Percentiles rank a stretch among this genome's conserved stretches.
Conservation (phyloP, 92 coral and sea anemone species). For the Blastomussa wellsi region DNA sequence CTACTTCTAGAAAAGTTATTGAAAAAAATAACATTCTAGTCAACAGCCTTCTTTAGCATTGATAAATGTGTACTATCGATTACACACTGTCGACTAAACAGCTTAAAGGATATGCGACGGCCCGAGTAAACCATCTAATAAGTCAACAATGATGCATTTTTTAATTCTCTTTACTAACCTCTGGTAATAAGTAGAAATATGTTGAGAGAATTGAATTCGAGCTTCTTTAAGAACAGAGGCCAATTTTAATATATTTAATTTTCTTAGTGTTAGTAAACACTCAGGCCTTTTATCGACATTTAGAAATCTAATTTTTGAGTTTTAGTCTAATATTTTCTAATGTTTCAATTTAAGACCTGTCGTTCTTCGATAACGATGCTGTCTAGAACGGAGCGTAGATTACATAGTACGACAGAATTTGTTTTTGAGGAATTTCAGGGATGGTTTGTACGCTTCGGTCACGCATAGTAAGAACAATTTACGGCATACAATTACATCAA, state of each 20-base stretch:
- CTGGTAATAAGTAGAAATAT: neutral
- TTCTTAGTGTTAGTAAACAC: neutral
- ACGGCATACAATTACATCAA: conserved; percentile 4
- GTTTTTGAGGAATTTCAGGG: conserved; percentile 7
- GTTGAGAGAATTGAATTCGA: neutral
- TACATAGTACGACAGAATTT: neutral
- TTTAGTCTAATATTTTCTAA: neutral
- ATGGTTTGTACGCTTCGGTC: neutral
- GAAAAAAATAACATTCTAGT: neutral
- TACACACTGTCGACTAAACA: neutral
- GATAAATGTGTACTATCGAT: neutral
- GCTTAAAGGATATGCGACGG: conserved; percentile 19
- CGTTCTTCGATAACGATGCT: neutral
- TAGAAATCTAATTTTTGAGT: neutral
- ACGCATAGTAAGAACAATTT: neutral
- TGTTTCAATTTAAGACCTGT: neutral
- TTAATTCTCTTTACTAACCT: neutral
- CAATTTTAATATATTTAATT: neutral
- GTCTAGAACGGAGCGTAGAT: neutral
- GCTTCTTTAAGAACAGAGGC: neutral
- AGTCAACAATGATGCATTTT: neutral
- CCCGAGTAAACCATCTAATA: conserved; percentile 4
- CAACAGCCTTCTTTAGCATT: neutral
- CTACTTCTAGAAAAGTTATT: neutral
- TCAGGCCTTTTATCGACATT: neutral